Conservation (phyloP, 2,888 invertebrate species). For the Epinotia bilunana region DNA sequence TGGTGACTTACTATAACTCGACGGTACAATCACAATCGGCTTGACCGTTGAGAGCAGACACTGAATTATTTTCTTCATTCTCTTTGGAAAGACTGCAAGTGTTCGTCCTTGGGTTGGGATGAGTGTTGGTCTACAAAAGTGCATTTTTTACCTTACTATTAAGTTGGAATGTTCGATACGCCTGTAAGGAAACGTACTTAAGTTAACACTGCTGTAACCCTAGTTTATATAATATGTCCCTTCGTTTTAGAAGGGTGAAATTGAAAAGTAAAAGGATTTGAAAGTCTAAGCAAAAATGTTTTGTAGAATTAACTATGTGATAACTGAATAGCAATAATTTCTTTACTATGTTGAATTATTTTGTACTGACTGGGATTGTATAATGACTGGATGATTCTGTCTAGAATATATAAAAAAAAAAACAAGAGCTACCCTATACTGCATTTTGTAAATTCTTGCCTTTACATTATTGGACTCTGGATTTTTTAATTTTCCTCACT, state of each 20-base stretch:
- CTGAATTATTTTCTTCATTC: neutral
- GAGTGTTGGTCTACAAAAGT: conserved; percentile 49
- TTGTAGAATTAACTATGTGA: conserved; percentile 42
- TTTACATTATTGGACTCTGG: conserved; percentile 49
- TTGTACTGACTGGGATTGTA: conserved; percentile 34
- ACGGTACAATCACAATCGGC: neutral
- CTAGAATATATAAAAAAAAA: conserved; percentile 7
- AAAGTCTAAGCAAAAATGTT: conserved; percentile 30
- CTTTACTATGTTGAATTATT: conserved; percentile 18
- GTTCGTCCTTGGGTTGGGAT: neutral
- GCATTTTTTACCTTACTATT: conserved; percentile 56
- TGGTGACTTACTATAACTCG: conserved; percentile 49
- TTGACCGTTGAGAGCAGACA: neutral
- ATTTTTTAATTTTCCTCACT: conserved; percentile 52
- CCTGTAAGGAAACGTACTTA: conserved; percentile 36
- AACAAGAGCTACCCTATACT: conserved; percentile 40
- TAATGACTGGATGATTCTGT: conserved; percentile 5
- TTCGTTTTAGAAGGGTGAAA: conserved; percentile 76
- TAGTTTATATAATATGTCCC: conserved; percentile 50
- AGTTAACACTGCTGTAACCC: conserved; percentile 29
- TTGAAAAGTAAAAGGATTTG: conserved; percentile 49
- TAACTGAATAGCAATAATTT: conserved; percentile 32
- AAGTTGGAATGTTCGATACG: conserved; percentile 26
- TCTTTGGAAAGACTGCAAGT: conserved; percentile 8
- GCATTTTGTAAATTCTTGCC: conserved; percentile 64